Evolutionary conservation across 1,140 invertebrate species (phyloP).

Genomic region (Pollicipes pollicipes): DNA sequence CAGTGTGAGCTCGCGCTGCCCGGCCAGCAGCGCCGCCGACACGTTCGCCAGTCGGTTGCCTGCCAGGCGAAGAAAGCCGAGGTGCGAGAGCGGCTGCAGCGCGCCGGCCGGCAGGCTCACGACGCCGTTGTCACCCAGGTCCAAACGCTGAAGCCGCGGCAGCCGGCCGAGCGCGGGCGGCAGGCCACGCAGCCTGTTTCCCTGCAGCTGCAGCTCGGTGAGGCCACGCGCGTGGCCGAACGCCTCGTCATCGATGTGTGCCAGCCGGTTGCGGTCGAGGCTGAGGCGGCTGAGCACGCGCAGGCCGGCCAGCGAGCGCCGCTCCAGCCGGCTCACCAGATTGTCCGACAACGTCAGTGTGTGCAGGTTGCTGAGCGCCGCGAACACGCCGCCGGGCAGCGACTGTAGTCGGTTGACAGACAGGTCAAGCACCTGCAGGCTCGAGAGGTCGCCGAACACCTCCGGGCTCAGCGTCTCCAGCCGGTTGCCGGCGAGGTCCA

Average conservation of each 20-base stretch:
- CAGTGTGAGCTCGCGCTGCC: constrained; percentile 62
- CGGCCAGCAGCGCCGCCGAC: constrained; percentile 55
- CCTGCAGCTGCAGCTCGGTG: constrained; percentile 65
- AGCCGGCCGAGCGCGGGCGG: constrained; percentile 55
- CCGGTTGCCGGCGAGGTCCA: constrained; percentile 69
- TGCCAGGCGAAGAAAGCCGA: constrained; percentile 64
- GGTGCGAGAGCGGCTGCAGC: constrained; percentile 51
- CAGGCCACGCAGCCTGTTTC: constrained; percentile 51
- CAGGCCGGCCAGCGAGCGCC: constrained; percentile 54
- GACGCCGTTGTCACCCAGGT: constrained; percentile 63
- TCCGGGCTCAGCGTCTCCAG: constrained; percentile 58
- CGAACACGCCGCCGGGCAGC: constrained; percentile 58
- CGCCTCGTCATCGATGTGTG: constrained; percentile 54
- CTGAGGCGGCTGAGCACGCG: constrained; percentile 56
- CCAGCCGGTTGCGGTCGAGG: constrained; percentile 57
- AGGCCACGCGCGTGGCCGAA: constrained; percentile 49
- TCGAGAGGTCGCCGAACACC: constrained; percentile 54
- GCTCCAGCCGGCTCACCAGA: constrained; percentile 51
- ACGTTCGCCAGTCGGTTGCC: constrained; percentile 76
- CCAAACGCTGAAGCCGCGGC: constrained; percentile 52
- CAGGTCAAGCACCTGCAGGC: constrained; percentile 59
- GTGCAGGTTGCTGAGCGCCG: constrained; percentile 64
- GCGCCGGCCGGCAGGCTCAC: constrained; percentile 52
- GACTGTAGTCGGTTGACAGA: constrained; percentile 58
- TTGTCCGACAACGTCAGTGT: constrained; percentile 60